Conservation (phyloP, 1,140 invertebrate genomes). For the Coenobita brevimanus region DNA sequence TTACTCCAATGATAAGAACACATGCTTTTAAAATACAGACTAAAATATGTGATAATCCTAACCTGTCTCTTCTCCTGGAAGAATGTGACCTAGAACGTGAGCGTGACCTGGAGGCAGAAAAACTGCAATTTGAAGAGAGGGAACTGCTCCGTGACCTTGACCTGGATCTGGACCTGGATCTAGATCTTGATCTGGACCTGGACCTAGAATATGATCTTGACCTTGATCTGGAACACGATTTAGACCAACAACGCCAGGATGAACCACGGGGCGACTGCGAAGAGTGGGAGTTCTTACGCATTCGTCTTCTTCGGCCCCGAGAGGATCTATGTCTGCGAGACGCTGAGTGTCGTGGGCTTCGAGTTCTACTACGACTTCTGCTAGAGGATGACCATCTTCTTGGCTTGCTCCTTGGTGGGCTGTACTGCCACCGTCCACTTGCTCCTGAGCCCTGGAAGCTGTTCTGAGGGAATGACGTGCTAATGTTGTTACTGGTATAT, state of each 20-base stretch:
- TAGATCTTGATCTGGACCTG: no score
- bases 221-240: conserved; percentile 60
- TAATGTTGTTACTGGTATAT: no score
- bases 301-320: conserved; percentile 43
- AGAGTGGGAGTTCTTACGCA: conserved; percentile 2
- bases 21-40: no score
- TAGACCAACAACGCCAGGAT: conserved; percentile 22
- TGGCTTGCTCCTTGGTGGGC: not conserved
- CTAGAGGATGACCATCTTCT: conserved; percentile 63
- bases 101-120: no score
- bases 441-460: not conserved
- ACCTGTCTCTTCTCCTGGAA: no score
- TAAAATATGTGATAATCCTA: no score
- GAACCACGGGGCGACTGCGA: conserved; percentile 34
- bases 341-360: not conserved
- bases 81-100: no score
- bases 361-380: conserved; percentile 69
- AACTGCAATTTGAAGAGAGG: no score
- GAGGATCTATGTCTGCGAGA: conserved; percentile 41
- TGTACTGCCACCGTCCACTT: conserved; percentile 16
- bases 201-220: conserved; percentile 58
- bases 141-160: no score
- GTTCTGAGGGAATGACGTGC: not conserved
- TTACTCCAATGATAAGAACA: no score
- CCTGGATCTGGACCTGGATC: not conserved